phyloP scores from a whole-genome alignment of 2,888 invertebrate genomes.

The Saturnia pavonia region DNA sequence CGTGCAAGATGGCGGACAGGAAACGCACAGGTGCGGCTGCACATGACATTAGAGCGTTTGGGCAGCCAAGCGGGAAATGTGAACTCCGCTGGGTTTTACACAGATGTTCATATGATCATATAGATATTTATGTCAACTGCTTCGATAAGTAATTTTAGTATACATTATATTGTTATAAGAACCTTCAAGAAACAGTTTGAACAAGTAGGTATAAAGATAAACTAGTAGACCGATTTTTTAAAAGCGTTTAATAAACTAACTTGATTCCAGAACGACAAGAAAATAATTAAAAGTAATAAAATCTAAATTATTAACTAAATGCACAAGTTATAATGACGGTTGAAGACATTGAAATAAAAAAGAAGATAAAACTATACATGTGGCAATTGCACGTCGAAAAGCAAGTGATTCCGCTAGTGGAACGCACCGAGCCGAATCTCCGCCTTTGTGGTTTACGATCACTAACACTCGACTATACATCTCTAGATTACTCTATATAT shows the following conservation, averaged over 20 bases:
- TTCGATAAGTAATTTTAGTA: background rate
- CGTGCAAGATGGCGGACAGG: conserved; percentile 68
- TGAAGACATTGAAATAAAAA: background rate
- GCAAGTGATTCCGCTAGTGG: conserved; percentile 25
- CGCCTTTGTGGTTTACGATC: conserved; percentile 27
- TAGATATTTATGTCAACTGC: background rate
- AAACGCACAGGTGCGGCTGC: conserved; percentile 67
- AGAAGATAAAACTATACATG: background rate
- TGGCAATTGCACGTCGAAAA: conserved; percentile 17
- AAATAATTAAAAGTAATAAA: background rate
- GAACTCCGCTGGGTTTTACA: conserved; percentile 37
- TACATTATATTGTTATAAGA: background rate
- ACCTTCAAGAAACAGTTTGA: background rate
- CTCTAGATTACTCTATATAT: background rate
- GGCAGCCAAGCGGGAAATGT: conserved; percentile 57
- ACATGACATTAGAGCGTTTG: conserved; percentile 51
- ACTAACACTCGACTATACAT: background rate
- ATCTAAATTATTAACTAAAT: background rate
- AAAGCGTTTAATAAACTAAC: too few species aligned
- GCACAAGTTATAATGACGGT: background rate
- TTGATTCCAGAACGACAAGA: background rate
- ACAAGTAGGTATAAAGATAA: background rate
- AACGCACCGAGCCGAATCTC: conserved; percentile 31
- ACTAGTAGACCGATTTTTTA: too few species aligned
- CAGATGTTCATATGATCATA: background rate